These are phyloP conservation scores for Ctenomys sociabilis DNA, from an alignment of 2,113 vertebrate species.

Conservation along the genomic window DNA sequence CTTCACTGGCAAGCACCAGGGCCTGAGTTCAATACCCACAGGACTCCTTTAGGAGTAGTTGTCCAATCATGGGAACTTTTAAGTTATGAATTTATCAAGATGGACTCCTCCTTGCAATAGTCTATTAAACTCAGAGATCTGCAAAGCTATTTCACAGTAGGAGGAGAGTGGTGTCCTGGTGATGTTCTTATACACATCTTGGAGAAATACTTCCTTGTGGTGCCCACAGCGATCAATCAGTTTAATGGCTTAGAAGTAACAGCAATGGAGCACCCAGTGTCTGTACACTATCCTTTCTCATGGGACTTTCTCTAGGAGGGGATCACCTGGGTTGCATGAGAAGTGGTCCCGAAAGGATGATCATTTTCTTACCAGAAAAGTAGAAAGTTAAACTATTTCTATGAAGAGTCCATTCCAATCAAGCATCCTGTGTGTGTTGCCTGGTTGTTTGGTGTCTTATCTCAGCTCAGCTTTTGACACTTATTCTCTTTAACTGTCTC, in stretches of 20 bases:
- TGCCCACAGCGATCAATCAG: too few relatives aligned
- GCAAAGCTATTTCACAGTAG: too few relatives aligned
- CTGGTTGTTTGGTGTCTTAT: background rate
- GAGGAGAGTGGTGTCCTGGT: too few relatives aligned
- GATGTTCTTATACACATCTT: too few relatives aligned
- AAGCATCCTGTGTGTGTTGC: background rate
- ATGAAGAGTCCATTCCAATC: background rate
- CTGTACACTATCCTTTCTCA: background rate
- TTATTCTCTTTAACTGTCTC: background rate
- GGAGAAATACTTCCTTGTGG: too few relatives aligned
- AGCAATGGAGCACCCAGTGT: background rate
- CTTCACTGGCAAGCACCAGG: too few relatives aligned
- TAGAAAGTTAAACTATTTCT: background rate
- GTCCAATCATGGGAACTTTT: too few relatives aligned
- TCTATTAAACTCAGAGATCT: too few relatives aligned
- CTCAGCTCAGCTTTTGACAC: background rate
- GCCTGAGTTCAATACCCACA: too few relatives aligned
- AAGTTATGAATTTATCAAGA: too few relatives aligned
- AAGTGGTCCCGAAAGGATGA: background rate
- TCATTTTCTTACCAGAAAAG: background rate
- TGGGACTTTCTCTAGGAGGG: background rate
- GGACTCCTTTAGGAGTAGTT: too few relatives aligned
- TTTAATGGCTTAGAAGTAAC: background rate
- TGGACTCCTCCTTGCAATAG: too few relatives aligned
- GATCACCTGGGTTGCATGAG: background rate